Percentiles rank a stretch among this genome's conserved stretches.
These are phyloP conservation scores for Diuraphis noxia DNA, from an alignment of 1,140 invertebrate species.

Conservation along the genomic window DNA sequence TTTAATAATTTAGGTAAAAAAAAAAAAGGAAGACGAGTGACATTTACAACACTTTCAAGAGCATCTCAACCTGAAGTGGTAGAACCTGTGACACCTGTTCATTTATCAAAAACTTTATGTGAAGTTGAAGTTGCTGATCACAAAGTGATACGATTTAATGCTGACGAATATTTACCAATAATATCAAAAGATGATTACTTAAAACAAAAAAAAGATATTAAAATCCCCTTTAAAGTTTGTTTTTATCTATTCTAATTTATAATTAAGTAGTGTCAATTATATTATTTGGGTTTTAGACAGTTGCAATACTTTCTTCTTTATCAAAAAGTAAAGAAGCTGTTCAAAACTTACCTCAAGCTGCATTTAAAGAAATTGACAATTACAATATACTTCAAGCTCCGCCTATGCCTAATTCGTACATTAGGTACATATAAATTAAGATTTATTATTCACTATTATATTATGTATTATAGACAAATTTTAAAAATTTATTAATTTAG, in stretches of 20 bases:
- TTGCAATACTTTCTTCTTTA: constrained; percentile 48
- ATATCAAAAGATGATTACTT: constrained; percentile 29
- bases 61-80: constrained; percentile 16
- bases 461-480: neutral
- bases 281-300: constrained; percentile 40
- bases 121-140: constrained; percentile 37
- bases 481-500: constrained; percentile 59
- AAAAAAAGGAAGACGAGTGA: constrained; percentile 63
- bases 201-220: constrained; percentile 27
- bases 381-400: constrained; percentile 81
- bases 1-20: constrained; percentile 37
- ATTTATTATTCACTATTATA: neutral
- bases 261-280: neutral
- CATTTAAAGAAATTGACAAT: constrained; percentile 76
- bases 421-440: constrained; percentile 59
- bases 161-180: constrained; percentile 13
- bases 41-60: constrained; percentile 68
- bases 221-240: neutral
- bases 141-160: constrained; percentile 32
- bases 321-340: constrained; percentile 56
- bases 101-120: constrained; percentile 24
- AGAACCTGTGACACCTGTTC: constrained; percentile 20
- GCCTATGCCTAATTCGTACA: constrained; percentile 77
- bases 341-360: constrained; percentile 77
- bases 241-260: neutral